These are phyloP conservation scores for Hermaeophaga mercurialis DNA, from an alignment of 2,888 invertebrate genomes.

Conservation along the genomic window DNA sequence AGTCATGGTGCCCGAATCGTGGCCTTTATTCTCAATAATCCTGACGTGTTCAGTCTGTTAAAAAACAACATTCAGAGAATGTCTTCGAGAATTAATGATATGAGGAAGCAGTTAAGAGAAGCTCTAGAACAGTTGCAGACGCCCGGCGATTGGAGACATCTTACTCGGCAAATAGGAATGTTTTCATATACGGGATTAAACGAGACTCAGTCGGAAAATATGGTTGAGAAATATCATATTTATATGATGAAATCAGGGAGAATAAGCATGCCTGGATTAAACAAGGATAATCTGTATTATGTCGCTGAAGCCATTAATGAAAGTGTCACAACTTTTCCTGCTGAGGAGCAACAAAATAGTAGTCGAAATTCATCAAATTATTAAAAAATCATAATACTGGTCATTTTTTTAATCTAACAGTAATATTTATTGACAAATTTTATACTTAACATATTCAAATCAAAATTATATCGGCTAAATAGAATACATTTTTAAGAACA, in stretches of 20 bases:
- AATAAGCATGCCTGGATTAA: constrained; percentile 95
- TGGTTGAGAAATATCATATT: constrained; percentile 82
- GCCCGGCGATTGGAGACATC: constrained; percentile 94
- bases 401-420: too few species aligned
- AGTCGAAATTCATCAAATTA: too few species aligned
- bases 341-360: too few species aligned
- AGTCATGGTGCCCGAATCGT: constrained; percentile 93
- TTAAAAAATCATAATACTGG: too few species aligned
- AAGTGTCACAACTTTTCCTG: constrained; percentile 60
- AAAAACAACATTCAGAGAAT: constrained; percentile 44
- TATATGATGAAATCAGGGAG: constrained; percentile 91
- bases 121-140: constrained; percentile 76
- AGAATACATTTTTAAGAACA: too few species aligned
- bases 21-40: constrained; percentile 76
- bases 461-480: too few species aligned
- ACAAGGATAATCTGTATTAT: constrained; percentile 85
- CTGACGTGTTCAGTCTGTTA: constrained; percentile 82
- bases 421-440: too few species aligned
- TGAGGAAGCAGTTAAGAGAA: constrained; percentile 78
- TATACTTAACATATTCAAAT: too few species aligned
- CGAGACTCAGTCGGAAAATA: constrained; percentile 61
- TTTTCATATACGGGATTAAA: constrained; percentile 89
- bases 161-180: constrained; percentile 94
- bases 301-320: constrained; percentile 84
- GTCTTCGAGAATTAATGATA: constrained; percentile 77